Base-by-base conservation (phyloP, 2,113 vertebrate genomes). In the Brachypteracias leptosomus region DNA sequence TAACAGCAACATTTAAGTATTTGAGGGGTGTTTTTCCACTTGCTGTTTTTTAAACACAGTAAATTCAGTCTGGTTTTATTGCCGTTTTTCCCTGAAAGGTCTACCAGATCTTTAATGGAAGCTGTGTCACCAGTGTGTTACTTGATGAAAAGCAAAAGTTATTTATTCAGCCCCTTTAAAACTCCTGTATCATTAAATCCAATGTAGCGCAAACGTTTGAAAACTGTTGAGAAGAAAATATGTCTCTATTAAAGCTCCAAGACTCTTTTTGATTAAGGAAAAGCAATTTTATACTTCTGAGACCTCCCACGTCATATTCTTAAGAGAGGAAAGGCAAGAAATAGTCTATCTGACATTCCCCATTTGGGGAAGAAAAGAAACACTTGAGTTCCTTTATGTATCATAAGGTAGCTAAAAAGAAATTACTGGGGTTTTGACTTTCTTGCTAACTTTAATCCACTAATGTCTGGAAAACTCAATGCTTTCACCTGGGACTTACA, bases 271-370 rank as follows among this genome's bases (percentile, higher is more conserved):
- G 57, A 92, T 93, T 95, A 87, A 86, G 44, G 26, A 91, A 91
- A 93, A 93, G 47, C 61, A 86, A 61, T 95, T 90, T 81, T 61
- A 62, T 71, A 68, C 83, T 88, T 90, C 65, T 87, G 93, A 84
- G 90, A 83, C 65, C 19, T 84, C 88, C 68, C 68, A 90, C 4
- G 0, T 38, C 24, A 2, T 68, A 81, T 49, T 88, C 68, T 79
- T 86, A 36, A 71, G 59, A 85, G 67, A 83, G 42, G 26, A 83
- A 90, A 91, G 55, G 46, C 73, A 95, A n/a, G 44, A 95, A 94
- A 85, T 47, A 58, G 31, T 20, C 61, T 62, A 85, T 67, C 65
- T 92, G 66, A 79, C 6, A 12, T 93, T 73, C 65, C 31, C 20
- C 42, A 5, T 42, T 49, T 61, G 63, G 13, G 33, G n/a, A 79